A percentile compares a stretch with the other conserved stretches of the same genome.
These are phyloP conservation scores for Ginglymostoma cirratum DNA, from an alignment of 2,113 vertebrate species.

Conservation along the genomic window DNA sequence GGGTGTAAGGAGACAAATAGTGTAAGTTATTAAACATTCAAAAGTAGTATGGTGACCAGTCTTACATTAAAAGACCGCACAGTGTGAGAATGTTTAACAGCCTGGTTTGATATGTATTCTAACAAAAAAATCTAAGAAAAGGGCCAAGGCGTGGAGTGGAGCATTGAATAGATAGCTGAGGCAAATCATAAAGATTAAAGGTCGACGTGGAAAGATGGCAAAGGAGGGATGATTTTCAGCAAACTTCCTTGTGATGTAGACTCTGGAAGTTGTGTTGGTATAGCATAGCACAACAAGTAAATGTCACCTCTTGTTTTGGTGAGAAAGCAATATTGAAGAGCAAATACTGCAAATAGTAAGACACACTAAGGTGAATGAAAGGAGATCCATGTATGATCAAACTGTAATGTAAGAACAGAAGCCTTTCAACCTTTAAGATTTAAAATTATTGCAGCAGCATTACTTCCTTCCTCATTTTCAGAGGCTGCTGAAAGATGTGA, in stretches of 20 bases:
- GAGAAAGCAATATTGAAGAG: constrained; percentile 92
- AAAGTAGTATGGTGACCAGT: not conserved
- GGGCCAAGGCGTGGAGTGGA: not conserved
- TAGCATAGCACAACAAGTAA: constrained; percentile 79
- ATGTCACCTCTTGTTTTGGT: constrained; percentile 82
- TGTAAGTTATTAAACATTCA: not conserved
- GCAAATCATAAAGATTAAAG: not conserved
- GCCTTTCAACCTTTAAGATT: constrained; percentile 39
- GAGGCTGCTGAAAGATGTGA: constrained; percentile 56
- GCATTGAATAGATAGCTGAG: too few species aligned
- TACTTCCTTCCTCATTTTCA: constrained; percentile 40
- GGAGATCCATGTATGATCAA: constrained; percentile 53
- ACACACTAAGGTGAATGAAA: constrained; percentile 72
- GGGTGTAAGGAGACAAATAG: not conserved
- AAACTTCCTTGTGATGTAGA: not conserved
- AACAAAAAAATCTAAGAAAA: not conserved
- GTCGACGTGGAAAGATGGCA: not conserved
- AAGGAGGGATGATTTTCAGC: not conserved
- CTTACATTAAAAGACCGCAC: not conserved
- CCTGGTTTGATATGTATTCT: not conserved
- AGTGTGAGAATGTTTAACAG: not conserved
- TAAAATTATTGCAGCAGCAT: constrained; percentile 43
- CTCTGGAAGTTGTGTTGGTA: not conserved
- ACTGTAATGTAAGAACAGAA: constrained; percentile 44
- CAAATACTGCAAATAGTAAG: constrained; percentile 95